Conservation (phyloP, 2,888 invertebrate species). For the Celastrina argiolus region DNA sequence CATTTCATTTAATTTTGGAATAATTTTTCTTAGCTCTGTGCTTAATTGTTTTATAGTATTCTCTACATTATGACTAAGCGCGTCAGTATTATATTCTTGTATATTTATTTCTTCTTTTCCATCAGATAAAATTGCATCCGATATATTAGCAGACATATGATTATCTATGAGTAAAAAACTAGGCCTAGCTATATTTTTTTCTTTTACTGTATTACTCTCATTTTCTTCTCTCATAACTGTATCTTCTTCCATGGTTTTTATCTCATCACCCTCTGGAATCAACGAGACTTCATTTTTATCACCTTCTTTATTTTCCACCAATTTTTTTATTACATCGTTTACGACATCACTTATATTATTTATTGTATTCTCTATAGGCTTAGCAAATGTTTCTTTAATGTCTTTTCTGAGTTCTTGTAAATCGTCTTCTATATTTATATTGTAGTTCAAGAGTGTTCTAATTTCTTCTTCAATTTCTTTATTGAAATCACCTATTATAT, state of each 20-base stretch:
- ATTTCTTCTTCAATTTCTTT: conserved; percentile 80
- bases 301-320: conserved; percentile 54
- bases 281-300: conserved; percentile 41
- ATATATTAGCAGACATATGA: conserved; percentile 63
- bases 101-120: conserved; percentile 76
- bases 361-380: conserved; percentile 71
- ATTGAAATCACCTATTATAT: conserved; percentile 78
- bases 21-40: conserved; percentile 68
- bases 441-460: conserved; percentile 67
- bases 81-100: conserved; percentile 61
- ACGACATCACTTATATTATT: conserved; percentile 74
- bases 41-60: conserved; percentile 69
- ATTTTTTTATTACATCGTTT: conserved; percentile 70
- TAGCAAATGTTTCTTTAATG: conserved; percentile 69
- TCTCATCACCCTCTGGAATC: conserved; percentile 31
- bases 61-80: conserved; percentile 62
- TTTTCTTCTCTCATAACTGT: conserved; percentile 55
- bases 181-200: conserved; percentile 68
- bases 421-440: conserved; percentile 68
- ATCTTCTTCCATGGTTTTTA: conserved; percentile 38
- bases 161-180: conserved; percentile 66
- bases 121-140: conserved; percentile 79
- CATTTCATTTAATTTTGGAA: conserved; percentile 72
- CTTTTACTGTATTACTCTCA: conserved; percentile 58
- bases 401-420: conserved; percentile 69